These are phyloP conservation scores for Sylvietta virens DNA, from an alignment of 2,113 vertebrate species.

Conservation along the genomic window DNA sequence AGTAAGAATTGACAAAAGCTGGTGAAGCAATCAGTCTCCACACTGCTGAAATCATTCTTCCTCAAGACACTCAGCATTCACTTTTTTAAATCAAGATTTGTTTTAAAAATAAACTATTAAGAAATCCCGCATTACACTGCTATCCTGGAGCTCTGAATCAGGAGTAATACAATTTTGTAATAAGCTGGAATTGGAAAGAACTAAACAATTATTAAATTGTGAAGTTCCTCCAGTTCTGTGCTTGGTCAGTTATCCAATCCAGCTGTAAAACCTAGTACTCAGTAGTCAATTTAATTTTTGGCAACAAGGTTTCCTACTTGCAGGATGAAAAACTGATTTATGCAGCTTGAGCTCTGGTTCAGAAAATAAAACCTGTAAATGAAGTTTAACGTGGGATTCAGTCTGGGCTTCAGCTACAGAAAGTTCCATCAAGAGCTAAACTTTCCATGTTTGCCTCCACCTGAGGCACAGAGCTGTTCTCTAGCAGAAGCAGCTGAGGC, in stretches of 20 bases:
- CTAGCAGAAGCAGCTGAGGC: background rate
- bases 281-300: background rate
- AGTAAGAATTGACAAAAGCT: background rate
- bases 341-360: background rate
- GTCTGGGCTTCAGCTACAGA: background rate
- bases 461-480: background rate
- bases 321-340: background rate
- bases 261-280: background rate
- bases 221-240: background rate
- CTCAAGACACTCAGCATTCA: background rate
- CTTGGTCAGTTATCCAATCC: background rate
- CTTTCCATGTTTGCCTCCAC: background rate
- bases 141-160: background rate
- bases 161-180: background rate
- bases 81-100: background rate
- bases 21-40: background rate
- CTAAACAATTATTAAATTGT: background rate
- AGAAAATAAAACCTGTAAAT: background rate
- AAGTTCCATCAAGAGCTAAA: background rate
- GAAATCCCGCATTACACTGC: background rate
- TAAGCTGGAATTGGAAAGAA: background rate
- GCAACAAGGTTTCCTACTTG: background rate
- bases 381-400: background rate
- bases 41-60: background rate
- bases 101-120: background rate